Base-by-base conservation (phyloP, 2,888 invertebrate genomes). In the Metopia argyrocephala region DNA sequence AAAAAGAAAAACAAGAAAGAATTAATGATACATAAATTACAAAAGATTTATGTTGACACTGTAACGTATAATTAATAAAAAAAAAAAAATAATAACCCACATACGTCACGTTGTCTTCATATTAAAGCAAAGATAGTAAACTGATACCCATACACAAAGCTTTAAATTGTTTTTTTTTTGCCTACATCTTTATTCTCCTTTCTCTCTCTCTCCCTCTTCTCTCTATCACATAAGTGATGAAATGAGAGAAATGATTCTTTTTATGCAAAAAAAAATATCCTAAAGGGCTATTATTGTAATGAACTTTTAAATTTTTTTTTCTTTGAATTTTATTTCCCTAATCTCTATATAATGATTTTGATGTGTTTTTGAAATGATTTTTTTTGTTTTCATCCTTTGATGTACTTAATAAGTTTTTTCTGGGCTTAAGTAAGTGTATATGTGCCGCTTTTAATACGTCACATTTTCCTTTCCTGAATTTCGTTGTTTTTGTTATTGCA, bases 61-160 rank as follows among this genome's bases (percentile, higher is more conserved):
- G 9, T 38, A 1, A 25, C 65, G 70, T 71, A 71, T 78, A 59
- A 71, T 61, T 66, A 66, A 66, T 78, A 71, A 25, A 66, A 5
- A 18, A 68, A 62, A 5, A n/a, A 45, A 18, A 70, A 48, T 21
- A 59, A 69, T 56, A 62, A 64, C 48, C 54, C 15, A 2, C 52
- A 78, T 71, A 71, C 76, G 71, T 66, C 66, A 66, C 56, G 65
- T 54, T 65, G 23, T 57, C 5, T 23, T 50, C 2, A 15, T 38
- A 38, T 38, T 3, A 9, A 38, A 38, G 38, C 15, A 38, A 38
- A 38, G 15, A 0, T 4, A 38, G 38, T 38, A 38, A 38, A 15
- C 38, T n/a, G n/a, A 38, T 12, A 38, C 3, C 38, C 3, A 4
- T 15, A 38, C 15, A 38, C 38, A 38, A 38, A 15, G 12, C 9